Base-by-base conservation (phyloP, 2,797 vertebrate species). In the Enteromius fasciolatus region DNA sequence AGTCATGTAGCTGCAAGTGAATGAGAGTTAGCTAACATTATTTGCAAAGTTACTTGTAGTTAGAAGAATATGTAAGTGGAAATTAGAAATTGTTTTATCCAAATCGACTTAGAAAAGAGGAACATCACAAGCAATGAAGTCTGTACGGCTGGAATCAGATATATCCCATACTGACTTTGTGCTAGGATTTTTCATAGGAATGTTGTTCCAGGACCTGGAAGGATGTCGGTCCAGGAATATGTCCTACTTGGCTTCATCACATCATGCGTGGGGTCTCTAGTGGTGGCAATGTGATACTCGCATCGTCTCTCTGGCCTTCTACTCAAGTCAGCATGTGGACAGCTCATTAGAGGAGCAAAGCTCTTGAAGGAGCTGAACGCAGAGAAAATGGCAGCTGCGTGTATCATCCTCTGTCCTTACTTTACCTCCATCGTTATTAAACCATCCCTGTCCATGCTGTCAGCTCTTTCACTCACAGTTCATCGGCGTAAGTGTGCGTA, bases 401-500 rank as follows among this genome's bases (percentile, higher is more conserved):
- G 63, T 46, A 57, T 78, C 72, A 84, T 69, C 61, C 41, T 52
- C 59, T 82, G 82, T 75, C 80, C 82, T 78, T 44, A 73, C 70
- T 64, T 86, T 80, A 86, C 77, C 77, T 77, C 66, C 70, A 64
- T 63, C 64, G 72, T 80, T 80, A 76, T 50, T 33, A 83, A 76
- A 77, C 25, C 70, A 64, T 80, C 50, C 54, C 66, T 76, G 69
- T 83, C 70, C 31, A 48, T 44, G 12, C 41, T 28, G 54, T 80
- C 73, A 83, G 66, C 78, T 83, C 31, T 80, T 69, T 82, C 46
- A 80, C 57, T 87, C 80, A 79, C 67, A 82, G 25, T 82, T 86
- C 59, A 50, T 80, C 63, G 74, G 80, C 2, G 14, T 74, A 33
- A 75, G 46, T 66, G 69, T 59, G 46, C 4, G 39, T 68, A 31